A percentile compares a stretch with the other conserved stretches of the same genome.
phyloP scores from a whole-genome alignment of 2,888 invertebrate species.

The Metalampra italica region DNA sequence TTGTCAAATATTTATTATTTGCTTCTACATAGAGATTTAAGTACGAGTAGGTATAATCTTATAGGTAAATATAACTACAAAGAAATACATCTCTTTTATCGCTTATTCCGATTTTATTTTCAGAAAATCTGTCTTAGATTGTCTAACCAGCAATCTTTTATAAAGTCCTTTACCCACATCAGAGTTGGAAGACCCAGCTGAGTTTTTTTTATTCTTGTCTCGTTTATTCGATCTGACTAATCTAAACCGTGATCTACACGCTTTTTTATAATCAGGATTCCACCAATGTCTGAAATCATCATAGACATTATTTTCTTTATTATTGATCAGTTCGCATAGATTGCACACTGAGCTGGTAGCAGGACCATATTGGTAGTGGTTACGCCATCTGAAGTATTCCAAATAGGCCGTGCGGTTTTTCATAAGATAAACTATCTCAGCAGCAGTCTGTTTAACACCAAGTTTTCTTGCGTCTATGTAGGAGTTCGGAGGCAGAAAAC shows the following conservation, averaged over 20 bases:
- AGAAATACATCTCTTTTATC: too few species aligned
- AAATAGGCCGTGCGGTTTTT: slow-evolving; percentile 10
- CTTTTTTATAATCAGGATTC: slow-evolving; percentile 3
- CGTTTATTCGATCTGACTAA: not conserved
- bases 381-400: slow-evolving; percentile 18
- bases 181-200: too few species aligned
- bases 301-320: not conserved
- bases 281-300: slow-evolving; percentile 9
- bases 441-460: slow-evolving; percentile 4
- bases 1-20: too few species aligned
- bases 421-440: slow-evolving; percentile 1
- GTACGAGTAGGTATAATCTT: too few species aligned
- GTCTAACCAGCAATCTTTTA: too few species aligned
- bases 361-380: slow-evolving; percentile 9
- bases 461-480: slow-evolving; percentile 16
- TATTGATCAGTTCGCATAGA: slow-evolving; percentile 4
- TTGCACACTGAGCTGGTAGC: not conserved
- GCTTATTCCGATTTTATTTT: too few species aligned
- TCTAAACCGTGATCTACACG: not conserved
- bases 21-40: too few species aligned
- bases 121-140: too few species aligned
- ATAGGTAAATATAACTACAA: too few species aligned
- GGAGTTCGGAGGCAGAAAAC: slow-evolving; percentile 20
- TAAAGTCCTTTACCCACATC: too few species aligned
- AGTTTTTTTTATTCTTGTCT: too few species aligned